These are phyloP conservation scores for Sebastiscus tertius DNA, from an alignment of 2,797 vertebrate genomes.

Conservation along the genomic window DNA sequence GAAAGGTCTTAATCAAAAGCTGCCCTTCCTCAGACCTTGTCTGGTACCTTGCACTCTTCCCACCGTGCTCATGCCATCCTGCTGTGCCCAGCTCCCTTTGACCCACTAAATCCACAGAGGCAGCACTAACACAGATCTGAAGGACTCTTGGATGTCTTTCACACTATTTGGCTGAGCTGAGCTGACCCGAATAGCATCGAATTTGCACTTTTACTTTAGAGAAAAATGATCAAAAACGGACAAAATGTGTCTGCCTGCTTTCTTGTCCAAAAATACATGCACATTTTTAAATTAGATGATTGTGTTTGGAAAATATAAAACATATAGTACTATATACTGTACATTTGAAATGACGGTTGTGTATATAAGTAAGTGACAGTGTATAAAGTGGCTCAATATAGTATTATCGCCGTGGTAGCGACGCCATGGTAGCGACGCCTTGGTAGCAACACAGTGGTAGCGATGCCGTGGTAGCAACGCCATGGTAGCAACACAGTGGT, in stretches of 20 bases:
- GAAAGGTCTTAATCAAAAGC: conserved; percentile 70
- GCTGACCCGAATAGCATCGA: conserved; percentile 20
- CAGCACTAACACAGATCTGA: conserved; percentile 69
- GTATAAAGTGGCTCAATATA: too few relatives aligned
- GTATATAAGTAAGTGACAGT: too few relatives aligned
- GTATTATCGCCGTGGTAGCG: too few relatives aligned
- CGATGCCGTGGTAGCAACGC: too few relatives aligned
- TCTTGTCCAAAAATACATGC: not conserved
- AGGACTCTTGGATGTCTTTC: conserved; percentile 72
- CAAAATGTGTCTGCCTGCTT: not conserved
- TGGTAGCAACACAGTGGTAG: too few relatives aligned
- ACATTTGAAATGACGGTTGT: too few relatives aligned
- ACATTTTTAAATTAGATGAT: not conserved
- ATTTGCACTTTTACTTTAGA: conserved; percentile 26
- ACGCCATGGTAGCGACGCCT: too few relatives aligned
- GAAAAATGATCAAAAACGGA: not conserved
- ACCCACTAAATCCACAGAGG: conserved; percentile 73
- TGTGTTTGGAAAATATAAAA: not conserved
- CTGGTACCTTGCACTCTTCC: conserved; percentile 63
- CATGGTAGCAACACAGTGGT: too few relatives aligned
- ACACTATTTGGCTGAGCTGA: conserved; percentile 37
- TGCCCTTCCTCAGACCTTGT: conserved; percentile 71
- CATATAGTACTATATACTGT: too few relatives aligned
- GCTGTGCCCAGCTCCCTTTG: conserved; percentile 75
- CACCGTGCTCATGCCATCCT: conserved; percentile 63